Percentiles rank a stretch among this genome's conserved stretches.
Conservation (phyloP, 2,113 vertebrate genomes). For the Astur gentilis region DNA sequence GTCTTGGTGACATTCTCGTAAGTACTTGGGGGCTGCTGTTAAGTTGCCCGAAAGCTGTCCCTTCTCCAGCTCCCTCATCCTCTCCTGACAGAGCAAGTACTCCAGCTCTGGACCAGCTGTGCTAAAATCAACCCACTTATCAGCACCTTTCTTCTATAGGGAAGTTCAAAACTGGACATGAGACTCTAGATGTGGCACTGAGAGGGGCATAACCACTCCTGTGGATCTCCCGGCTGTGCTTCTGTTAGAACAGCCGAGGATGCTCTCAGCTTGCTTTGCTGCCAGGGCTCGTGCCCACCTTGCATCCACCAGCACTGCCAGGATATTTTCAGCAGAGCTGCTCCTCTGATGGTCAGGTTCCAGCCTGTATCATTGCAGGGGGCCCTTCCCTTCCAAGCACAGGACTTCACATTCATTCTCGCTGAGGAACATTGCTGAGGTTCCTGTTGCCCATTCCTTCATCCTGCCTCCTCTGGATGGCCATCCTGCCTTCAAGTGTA, state of each 20-base stretch:
- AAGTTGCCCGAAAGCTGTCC: neutral
- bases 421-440: neutral
- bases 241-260: neutral
- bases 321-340: neutral
- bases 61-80: neutral
- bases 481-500: neutral
- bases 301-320: neutral
- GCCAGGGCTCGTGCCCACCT: neutral
- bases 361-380: neutral
- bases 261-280: neutral
- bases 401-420: neutral
- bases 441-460: neutral
- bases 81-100: neutral
- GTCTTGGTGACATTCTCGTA: neutral
- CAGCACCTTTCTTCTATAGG: neutral
- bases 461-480: neutral
- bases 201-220: neutral
- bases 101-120: neutral
- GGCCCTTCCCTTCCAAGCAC: neutral
- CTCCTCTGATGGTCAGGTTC: neutral
- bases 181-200: neutral
- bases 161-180: neutral
- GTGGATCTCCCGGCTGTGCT: neutral
- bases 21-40: neutral
- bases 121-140: neutral